A percentile compares a stretch with the other conserved stretches of the same genome.
These are phyloP conservation scores for Scartelaos histophorus DNA, from an alignment of 2,113 vertebrate species.

Conservation along the genomic window DNA sequence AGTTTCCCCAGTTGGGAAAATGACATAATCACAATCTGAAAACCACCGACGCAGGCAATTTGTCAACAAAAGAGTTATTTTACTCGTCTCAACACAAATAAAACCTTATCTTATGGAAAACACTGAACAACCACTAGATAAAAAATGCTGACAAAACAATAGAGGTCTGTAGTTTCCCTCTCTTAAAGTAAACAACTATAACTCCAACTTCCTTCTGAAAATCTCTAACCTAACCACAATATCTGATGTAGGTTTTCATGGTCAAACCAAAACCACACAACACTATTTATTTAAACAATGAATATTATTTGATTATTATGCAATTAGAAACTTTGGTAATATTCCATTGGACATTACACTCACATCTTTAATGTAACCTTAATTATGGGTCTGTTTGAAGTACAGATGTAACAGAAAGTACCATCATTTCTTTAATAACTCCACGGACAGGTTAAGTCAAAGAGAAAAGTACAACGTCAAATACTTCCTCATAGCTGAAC, in stretches of 20 bases:
- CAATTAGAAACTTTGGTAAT: no score
- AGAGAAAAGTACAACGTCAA: background rate
- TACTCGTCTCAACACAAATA: background rate
- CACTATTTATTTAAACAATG: background rate
- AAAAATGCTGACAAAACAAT: background rate
- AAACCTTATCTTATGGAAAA: background rate
- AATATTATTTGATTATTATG: background rate
- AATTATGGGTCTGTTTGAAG: background rate
- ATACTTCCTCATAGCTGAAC: constrained; percentile 2
- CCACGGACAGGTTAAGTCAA: background rate
- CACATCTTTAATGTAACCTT: no score
- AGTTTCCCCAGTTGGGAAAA: no score
- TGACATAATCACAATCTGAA: no score
- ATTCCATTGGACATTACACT: background rate
- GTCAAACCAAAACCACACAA: no score
- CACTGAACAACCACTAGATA: background rate
- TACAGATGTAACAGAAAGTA: background rate
- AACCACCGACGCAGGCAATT: background rate
- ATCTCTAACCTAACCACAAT: constrained; percentile 4
- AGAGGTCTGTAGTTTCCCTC: background rate
- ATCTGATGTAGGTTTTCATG: background rate
- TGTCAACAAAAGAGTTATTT: background rate
- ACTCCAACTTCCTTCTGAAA: constrained; percentile 6
- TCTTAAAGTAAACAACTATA: background rate
- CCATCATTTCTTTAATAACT: background rate